Conservation (phyloP, 2,888 invertebrate genomes). For the Catocala sponsa region DNA sequence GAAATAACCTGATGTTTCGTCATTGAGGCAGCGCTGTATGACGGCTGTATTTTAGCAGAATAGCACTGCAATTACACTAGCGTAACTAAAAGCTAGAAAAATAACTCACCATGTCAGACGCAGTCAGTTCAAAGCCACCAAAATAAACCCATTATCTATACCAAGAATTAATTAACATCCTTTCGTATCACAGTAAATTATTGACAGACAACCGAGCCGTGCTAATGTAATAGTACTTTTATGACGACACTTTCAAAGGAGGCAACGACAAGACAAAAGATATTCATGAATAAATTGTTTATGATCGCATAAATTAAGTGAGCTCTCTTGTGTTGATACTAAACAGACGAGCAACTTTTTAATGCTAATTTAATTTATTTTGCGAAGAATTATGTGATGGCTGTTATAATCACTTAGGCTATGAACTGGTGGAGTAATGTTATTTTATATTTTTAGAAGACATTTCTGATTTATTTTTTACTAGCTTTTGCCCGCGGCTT, state of each 20-base stretch:
- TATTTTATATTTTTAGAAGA: no score
- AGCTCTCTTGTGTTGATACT: slow-evolving; percentile 26
- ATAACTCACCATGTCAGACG: no score
- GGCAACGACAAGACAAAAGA: slow-evolving; percentile 43
- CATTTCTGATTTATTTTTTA: no score
- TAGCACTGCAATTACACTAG: no score
- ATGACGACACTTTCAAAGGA: slow-evolving; percentile 41
- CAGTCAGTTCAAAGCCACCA: no score
- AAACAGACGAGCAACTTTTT: slow-evolving; percentile 31
- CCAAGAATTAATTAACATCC: neutral
- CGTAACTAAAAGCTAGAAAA: no score
- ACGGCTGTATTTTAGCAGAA: no score
- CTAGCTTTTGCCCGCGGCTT: no score
- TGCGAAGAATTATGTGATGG: neutral
- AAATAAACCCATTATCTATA: neutral
- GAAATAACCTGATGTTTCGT: no score
- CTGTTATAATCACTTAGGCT: slow-evolving; percentile 2
- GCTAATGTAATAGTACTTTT: slow-evolving; percentile 46
- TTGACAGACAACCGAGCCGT: slow-evolving; percentile 26
- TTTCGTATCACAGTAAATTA: slow-evolving; percentile 4
- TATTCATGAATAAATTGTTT: slow-evolving; percentile 59
- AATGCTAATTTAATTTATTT: slow-evolving; percentile 5
- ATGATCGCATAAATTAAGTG: slow-evolving; percentile 52
- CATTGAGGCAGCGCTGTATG: no score
- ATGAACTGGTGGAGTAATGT: neutral